Base-by-base conservation (phyloP, 2,113 vertebrate species). In the Mastomys coucha region DNA sequence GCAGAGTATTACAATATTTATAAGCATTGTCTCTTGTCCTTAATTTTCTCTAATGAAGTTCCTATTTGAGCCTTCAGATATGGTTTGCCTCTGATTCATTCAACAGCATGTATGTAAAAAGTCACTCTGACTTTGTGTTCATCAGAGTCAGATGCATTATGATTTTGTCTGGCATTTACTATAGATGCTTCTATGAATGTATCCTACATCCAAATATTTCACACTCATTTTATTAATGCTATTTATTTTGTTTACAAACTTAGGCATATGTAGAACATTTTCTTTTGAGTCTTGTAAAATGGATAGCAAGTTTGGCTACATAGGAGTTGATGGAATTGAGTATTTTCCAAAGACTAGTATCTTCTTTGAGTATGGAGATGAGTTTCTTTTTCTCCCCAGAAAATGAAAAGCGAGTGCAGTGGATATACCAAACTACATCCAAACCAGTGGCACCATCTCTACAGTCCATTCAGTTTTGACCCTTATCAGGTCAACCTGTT, bases 11-110 rank as follows among this genome's bases (percentile, higher is more conserved):
- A 69, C 39, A 56, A 78, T 53, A 87, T 89, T 95, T 93, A 87
- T 96, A 33, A 77, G 63, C 65, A 39, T 42, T 58, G 39, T 28
- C 8, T 70, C 42, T 67, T 81, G 72, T 95, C 92, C 39, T 95
- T 84, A 91, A 87, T 94, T 96, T 94, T 91, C 91, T 26, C 89
- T 96, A 84, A 92, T 84, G 72, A 93, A 91, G 51, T 80, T 96
- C 36, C 69, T 75, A 2, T 88, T 70, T 65, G 49, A 72, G 42
- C 78, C 45, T 19, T 77, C 45, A 58, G 39, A 36, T 94, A 91
- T 94, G 53, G 26, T 77, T 82, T 87, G 86, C 45, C 80, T 93
- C 36, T 51, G 20, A 20, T 81, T 14, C 58, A 77, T 73, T 95
- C 76, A n/a, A 36, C 12, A 19, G 45, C 22, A 26, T 4, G 16